Evolutionary conservation across 2,888 invertebrate genomes (phyloP).

Genomic region (Ptychoptera albimana): DNA sequence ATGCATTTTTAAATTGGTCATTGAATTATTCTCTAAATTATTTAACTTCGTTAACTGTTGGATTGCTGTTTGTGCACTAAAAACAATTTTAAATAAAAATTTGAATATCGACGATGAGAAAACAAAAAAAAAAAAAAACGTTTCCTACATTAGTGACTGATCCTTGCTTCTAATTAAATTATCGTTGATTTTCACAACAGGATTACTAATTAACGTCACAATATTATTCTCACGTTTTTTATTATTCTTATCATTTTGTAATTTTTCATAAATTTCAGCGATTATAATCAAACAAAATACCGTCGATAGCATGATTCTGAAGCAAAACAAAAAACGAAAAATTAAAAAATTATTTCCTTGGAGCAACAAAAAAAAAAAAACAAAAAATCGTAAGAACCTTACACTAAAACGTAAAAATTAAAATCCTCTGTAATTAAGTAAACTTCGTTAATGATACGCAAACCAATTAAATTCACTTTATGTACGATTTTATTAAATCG

Average conservation of each 20-base stretch:
- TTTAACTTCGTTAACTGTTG: slow-evolving; percentile 10
- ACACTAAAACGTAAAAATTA: slow-evolving; percentile 19
- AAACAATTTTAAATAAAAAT: not conserved
- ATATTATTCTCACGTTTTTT: no score
- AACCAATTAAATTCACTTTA: slow-evolving; percentile 16
- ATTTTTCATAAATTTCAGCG: no score
- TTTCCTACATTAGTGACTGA: no score
- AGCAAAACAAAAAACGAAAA: not conserved
- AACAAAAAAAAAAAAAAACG: no score
- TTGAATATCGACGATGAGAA: no score
- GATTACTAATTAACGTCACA: no score
- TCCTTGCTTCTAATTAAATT: no score
- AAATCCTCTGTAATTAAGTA: slow-evolving; percentile 17
- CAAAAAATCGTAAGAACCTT: slow-evolving; percentile 5
- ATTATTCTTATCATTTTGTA: no score
- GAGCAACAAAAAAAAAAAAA: not conserved
- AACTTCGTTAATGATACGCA: slow-evolving; percentile 15
- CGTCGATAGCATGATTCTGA: not conserved
- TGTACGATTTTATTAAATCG: slow-evolving; percentile 17
- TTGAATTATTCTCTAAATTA: slow-evolving; percentile 14
- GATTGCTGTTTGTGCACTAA: slow-evolving; percentile 6
- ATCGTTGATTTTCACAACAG: no score
- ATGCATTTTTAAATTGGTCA: slow-evolving; percentile 10
- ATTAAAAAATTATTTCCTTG: no score
- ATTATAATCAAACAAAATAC: no score